A percentile compares a stretch with the other conserved stretches of the same genome.
phyloP scores from a whole-genome alignment of 1,140 invertebrate genomes.

The Drosophila nikananu region DNA sequence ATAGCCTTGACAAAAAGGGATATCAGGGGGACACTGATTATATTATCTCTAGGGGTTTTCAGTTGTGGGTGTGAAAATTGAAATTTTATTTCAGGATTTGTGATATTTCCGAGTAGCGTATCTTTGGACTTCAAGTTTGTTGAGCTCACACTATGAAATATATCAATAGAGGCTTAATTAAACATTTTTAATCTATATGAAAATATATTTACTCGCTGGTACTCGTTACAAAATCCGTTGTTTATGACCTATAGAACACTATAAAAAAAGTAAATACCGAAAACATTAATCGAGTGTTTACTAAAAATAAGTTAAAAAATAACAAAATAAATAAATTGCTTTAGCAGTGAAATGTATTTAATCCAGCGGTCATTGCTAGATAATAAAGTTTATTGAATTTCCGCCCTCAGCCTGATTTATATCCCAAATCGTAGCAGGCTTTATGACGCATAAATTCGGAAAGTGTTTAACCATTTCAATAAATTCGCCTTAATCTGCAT shows the following conservation, averaged over 20 bases:
- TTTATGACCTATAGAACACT: not conserved
- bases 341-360: not conserved
- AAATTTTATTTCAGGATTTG: slow-evolving; percentile 32
- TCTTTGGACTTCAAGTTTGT: not conserved
- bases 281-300: not conserved
- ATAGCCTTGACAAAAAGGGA: slow-evolving; percentile 36
- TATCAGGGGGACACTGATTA: slow-evolving; percentile 18
- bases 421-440: slow-evolving; percentile 48
- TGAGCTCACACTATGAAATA: not conserved
- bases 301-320: not conserved
- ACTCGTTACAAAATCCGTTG: not conserved
- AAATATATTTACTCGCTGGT: not conserved
- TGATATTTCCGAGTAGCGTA: not conserved
- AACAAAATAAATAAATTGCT: not conserved
- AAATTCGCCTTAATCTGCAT: slow-evolving; percentile 72
- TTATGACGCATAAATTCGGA: slow-evolving; percentile 58
- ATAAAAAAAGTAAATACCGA: not conserved
- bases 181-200: not conserved
- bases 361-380: not conserved
- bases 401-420: slow-evolving; percentile 20
- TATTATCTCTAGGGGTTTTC: slow-evolving; percentile 8
- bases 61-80: slow-evolving; percentile 38
- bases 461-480: slow-evolving; percentile 64
- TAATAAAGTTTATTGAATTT: slow-evolving; percentile 11
- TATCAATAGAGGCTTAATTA: not conserved